phyloP scores from a whole-genome alignment of 2,113 vertebrate species.

The Rhodinocichla rosea region DNA sequence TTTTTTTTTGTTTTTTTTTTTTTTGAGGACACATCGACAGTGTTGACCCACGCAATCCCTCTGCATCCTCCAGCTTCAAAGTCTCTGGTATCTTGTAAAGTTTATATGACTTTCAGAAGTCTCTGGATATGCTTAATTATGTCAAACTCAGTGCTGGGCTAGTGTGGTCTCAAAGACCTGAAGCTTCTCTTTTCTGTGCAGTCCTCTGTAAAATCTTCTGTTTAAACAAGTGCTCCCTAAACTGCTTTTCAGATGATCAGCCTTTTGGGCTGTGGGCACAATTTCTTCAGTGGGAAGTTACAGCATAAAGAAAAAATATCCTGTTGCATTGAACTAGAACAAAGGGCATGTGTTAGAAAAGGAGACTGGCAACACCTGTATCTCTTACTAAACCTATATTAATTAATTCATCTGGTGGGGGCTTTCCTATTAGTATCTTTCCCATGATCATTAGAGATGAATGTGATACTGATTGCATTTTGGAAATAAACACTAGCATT shows the following conservation, averaged over 20 bases:
- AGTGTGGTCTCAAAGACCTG: not conserved
- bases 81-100: not conserved
- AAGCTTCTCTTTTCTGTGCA: not conserved
- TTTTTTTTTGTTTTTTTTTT: not conserved
- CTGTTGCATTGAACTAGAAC: not conserved
- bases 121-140: not conserved
- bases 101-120: not conserved
- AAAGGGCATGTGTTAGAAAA: not conserved
- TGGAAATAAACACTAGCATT: not conserved
- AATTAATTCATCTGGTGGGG: not conserved
- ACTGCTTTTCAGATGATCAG: not conserved
- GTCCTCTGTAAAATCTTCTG: not conserved
- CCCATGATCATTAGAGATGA: not conserved
- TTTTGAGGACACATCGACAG: not conserved
- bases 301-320: not conserved
- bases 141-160: not conserved
- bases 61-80: not conserved
- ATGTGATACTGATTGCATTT: not conserved
- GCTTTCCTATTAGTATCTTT: not conserved
- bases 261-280: not conserved
- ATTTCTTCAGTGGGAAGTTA: not conserved
- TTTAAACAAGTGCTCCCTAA: not conserved
- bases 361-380: not conserved
- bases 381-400: not conserved
- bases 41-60: fast-evolving